phyloP scores from a whole-genome alignment of 2,888 invertebrate species.

The Lumbricus terrestris region DNA sequence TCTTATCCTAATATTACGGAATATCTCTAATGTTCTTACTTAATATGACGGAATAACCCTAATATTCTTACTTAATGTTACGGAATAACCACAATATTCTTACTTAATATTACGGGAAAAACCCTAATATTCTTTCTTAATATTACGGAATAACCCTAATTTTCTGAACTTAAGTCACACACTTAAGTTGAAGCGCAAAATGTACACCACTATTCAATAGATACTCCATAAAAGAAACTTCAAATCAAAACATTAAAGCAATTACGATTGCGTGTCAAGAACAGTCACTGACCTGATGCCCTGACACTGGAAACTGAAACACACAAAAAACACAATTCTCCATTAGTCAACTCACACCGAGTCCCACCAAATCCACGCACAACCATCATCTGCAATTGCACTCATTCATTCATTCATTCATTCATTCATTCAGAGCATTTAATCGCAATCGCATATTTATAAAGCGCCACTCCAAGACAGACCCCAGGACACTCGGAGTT shows the following conservation, averaged over 20 bases:
- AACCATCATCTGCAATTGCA: background rate
- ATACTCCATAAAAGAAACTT: background rate
- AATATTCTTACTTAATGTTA: too few relatives aligned
- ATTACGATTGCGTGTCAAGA: too few relatives aligned
- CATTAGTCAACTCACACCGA: background rate
- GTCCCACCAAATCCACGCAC: background rate
- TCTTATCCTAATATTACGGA: too few relatives aligned
- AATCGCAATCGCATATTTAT: background rate
- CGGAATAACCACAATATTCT: too few relatives aligned
- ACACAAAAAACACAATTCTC: background rate
- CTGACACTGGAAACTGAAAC: background rate
- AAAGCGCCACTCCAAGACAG: background rate
- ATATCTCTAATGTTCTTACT: too few relatives aligned
- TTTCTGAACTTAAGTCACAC: too few relatives aligned
- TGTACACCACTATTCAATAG: background rate
- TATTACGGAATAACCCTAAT: too few relatives aligned
- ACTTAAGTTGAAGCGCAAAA: background rate
- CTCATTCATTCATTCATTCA: too few relatives aligned
- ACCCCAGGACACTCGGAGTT: background rate
- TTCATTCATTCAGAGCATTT: too few relatives aligned
- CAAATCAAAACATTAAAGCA: background rate
- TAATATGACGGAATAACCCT: too few relatives aligned
- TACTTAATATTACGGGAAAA: too few relatives aligned
- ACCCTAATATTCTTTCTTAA: too few relatives aligned
- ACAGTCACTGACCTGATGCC: background rate